phyloP scores from a whole-genome alignment of 1,140 invertebrate genomes.

The Zaprionus vittiger region DNA sequence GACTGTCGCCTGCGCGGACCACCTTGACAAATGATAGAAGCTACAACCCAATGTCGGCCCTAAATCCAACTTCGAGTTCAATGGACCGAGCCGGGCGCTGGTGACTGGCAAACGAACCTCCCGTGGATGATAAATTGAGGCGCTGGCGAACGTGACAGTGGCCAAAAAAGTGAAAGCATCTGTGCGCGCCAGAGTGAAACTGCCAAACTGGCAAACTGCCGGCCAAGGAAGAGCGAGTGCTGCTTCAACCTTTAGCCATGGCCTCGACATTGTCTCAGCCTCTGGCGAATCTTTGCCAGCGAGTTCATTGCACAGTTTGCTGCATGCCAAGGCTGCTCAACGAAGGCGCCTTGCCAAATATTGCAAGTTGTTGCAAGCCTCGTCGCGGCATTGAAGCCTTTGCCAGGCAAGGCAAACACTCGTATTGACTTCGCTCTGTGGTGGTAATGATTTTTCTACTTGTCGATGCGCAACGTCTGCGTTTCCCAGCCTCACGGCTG shows the following conservation, averaged over 20 bases:
- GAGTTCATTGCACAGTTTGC: conserved; percentile 1
- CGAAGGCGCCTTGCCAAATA: conserved; percentile 5
- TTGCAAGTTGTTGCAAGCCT: conserved; percentile 10
- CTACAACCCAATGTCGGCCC: conserved; percentile 47
- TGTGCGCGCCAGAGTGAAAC: conserved; percentile 56
- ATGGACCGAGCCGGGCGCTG: conserved; percentile 39
- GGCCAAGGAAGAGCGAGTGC: conserved; percentile 61
- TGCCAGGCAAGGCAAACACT: conserved; percentile 5
- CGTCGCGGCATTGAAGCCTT: conserved; percentile 2
- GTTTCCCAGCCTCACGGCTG: conserved; percentile 13
- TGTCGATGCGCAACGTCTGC: conserved; percentile 14
- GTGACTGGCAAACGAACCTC: conserved; percentile 39
- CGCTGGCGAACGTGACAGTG: conserved; percentile 72
- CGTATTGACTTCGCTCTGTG: conserved; percentile 3
- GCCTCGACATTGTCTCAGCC: conserved; percentile 28
- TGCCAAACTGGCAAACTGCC: conserved; percentile 31
- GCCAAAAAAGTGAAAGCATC: conserved; percentile 78
- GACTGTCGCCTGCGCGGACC: conserved; percentile 17
- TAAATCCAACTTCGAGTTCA: conserved; percentile 51
- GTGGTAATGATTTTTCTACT: conserved; percentile 31
- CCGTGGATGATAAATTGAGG: conserved; percentile 76
- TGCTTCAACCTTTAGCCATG: conserved; percentile 45
- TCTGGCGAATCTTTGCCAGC: conserved; percentile 15
- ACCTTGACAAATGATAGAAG: conserved; percentile 63
- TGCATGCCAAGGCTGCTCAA: conserved; percentile 24